Conservation (phyloP, 2,888 invertebrate species). For the Ametastegia equiseti region DNA sequence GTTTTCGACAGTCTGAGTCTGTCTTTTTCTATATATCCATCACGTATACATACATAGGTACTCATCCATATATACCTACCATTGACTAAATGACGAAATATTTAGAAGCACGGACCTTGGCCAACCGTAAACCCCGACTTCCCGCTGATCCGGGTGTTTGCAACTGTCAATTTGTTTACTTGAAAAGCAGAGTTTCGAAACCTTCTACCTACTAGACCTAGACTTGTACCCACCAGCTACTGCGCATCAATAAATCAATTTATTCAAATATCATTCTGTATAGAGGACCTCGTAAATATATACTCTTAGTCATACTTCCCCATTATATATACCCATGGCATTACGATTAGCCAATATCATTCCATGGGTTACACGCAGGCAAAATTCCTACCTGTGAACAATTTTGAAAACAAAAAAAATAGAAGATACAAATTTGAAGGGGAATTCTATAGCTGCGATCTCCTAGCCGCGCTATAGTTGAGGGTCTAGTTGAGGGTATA, state of each 20-base stretch:
- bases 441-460: too few species aligned
- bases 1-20: not conserved
- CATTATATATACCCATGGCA: too few species aligned
- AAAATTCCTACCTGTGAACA: too few species aligned
- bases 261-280: not conserved
- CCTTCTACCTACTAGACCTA: not conserved
- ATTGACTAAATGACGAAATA: conserved; percentile 21
- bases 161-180: conserved; percentile 40
- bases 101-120: conserved; percentile 28
- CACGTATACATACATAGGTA: not conserved
- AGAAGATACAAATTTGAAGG: too few species aligned
- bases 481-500: too few species aligned
- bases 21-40: not conserved
- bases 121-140: conserved; percentile 36
- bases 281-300: too few species aligned
- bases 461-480: too few species aligned
- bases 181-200: conserved; percentile 5
- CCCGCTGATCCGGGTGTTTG: conserved; percentile 36
- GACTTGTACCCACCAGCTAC: not conserved
- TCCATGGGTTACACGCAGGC: too few species aligned
- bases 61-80: not conserved
- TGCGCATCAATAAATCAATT: conserved; percentile 10
- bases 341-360: too few species aligned
- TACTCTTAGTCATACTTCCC: too few species aligned
- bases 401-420: too few species aligned